Percentiles rank a stretch among this genome's conserved stretches.
phyloP scores from a whole-genome alignment of 2,888 invertebrate species.

The Tipula helvola region DNA sequence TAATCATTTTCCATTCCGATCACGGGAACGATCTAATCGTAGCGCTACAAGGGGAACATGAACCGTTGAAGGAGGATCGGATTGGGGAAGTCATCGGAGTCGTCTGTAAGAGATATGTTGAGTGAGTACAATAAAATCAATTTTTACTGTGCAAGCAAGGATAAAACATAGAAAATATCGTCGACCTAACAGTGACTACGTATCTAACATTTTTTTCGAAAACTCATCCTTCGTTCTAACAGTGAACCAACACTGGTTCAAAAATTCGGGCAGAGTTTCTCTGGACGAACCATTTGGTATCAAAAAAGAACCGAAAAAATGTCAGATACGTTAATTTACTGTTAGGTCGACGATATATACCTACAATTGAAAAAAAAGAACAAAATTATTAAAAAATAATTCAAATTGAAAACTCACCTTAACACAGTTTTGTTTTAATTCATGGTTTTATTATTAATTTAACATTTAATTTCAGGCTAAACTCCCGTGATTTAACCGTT shows the following conservation, averaged over 20 bases:
- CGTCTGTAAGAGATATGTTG: conserved; percentile 58
- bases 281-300: no score
- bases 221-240: no score
- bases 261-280: no score
- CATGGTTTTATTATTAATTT: conserved; percentile 4
- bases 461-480: conserved; percentile 42
- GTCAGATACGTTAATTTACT: no score
- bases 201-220: no score
- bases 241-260: not conserved
- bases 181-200: no score
- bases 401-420: not conserved
- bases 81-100: conserved; percentile 81
- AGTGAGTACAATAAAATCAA: conserved; percentile 42
- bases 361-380: no score
- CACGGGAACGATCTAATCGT: conserved; percentile 84
- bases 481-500: conserved; percentile 57
- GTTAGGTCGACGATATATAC: no score
- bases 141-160: no score
- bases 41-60: conserved; percentile 44
- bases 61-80: conserved; percentile 48
- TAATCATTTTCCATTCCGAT: conserved; percentile 75
- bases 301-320: no score
- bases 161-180: no score
- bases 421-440: not conserved
- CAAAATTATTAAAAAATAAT: no score